Evolutionary conservation across 2,888 invertebrate genomes (phyloP).

Genomic region (Pegoplata infirma): DNA sequence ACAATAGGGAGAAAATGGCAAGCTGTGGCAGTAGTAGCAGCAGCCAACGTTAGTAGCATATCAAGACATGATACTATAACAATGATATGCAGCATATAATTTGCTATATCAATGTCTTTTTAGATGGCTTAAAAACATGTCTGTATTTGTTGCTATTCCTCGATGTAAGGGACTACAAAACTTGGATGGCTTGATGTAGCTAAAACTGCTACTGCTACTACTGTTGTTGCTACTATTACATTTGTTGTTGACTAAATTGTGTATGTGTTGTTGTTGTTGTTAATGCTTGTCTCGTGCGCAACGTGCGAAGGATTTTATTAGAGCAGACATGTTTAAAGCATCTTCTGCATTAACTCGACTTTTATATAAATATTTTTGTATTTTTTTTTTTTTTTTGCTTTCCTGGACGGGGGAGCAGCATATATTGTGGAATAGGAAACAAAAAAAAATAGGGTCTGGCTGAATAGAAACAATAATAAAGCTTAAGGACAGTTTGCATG

Average conservation of each 20-base stretch:
- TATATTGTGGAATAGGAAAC: background rate
- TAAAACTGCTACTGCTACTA: background rate
- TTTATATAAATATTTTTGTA: conserved; percentile 15
- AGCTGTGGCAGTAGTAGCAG: conserved; percentile 7
- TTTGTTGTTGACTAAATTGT: background rate
- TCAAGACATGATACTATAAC: conserved; percentile 35
- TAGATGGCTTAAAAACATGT: conserved; percentile 56
- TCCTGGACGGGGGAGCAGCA: background rate
- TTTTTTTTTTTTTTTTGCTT: too few species aligned
- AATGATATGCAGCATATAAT: conserved; percentile 60
- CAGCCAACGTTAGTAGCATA: conserved; percentile 36
- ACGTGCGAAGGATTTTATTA: conserved; percentile 64
- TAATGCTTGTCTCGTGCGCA: conserved; percentile 62
- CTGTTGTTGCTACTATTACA: conserved; percentile 2
- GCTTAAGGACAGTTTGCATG: conserved; percentile 29
- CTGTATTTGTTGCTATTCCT: conserved; percentile 29
- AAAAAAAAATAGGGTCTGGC: conserved; percentile 10
- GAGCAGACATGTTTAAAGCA: conserved; percentile 60
- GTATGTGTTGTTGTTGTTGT: too few species aligned
- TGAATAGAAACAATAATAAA: conserved; percentile 3
- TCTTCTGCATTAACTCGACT: conserved; percentile 51
- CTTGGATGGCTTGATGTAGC: background rate
- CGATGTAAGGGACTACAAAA: background rate
- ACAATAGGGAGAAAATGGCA: background rate
- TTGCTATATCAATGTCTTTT: conserved; percentile 61